Base-by-base conservation (phyloP, 1,140 invertebrate genomes). In the Drosophila fuyamai region DNA sequence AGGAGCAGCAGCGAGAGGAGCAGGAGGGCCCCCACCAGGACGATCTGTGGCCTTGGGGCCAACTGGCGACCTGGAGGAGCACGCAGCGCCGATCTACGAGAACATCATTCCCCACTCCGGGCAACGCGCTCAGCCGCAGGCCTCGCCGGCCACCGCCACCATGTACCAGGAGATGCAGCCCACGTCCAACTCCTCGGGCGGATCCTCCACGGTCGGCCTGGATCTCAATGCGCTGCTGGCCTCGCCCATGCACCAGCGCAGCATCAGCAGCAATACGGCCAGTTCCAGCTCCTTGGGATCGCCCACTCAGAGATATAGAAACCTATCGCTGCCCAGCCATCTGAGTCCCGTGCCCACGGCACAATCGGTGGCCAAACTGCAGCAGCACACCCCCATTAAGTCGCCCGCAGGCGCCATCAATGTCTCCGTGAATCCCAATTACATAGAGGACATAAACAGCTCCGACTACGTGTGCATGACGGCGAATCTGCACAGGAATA, bases 391-490 rank as follows among this genome's bases (percentile, higher is more conserved):
- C 36, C 85, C 89, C 48, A 63, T 91, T 10, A 91, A 91, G 65
- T 44, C 66, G 46, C 46, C 58, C 32, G 57, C 65, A 0, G 63
- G 50, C 10, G 66, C 79, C 50, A 92, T 91, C 29, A 92, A 92
- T 72, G 86, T 92, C 12, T 89, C 91, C 5, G 86, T 92, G 32
- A 91, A 92, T 81, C 89, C 91, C 44, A 92, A 92, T 54, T 92
- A 90, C 18, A 92, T 92, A n/a, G 95, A 95, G 76, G 95, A 95
- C 57, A 94, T 94, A 29, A 95, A 95, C 89, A 94, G 94, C 57
- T 95, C 95, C n/a, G 95, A 95, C 78, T 95, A 95, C 93, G 95
- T 95, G 6, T 95, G 95, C 82, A 95, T 95, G 95, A 95, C 94
- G 8, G 95, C 94, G 12, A 95, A 95, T 43, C 91, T 93, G 23